phyloP scores from a whole-genome alignment of 1,140 invertebrate species.

The Neelides sp. region DNA sequence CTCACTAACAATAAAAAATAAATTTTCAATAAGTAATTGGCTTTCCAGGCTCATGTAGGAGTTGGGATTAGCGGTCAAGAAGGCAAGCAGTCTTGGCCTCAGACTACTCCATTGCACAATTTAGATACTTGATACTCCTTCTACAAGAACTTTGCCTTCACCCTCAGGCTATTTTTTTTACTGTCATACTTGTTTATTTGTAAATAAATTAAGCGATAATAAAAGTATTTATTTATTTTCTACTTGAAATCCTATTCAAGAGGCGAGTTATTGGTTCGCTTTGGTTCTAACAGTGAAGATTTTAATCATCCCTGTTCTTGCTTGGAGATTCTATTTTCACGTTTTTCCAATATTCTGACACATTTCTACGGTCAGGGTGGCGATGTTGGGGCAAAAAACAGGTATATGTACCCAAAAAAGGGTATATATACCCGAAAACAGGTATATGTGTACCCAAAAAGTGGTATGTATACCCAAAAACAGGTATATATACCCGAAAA shows the following conservation, averaged over 20 bases:
- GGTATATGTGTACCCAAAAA: no score
- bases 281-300: constrained; percentile 69
- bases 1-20: no score
- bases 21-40: background rate
- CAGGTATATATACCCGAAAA: no score
- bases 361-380: no score
- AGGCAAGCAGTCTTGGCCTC: constrained; percentile 96
- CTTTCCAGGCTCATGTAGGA: constrained; percentile 92
- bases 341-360: constrained; percentile 83
- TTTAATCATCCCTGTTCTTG: constrained; percentile 82
- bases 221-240: background rate
- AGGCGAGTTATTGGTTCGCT: constrained; percentile 94
- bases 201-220: background rate
- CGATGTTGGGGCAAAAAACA: no score
- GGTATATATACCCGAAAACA: no score
- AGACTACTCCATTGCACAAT: constrained; percentile 96
- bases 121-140: constrained; percentile 91
- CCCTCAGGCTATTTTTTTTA: constrained; percentile 81
- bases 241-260: constrained; percentile 44
- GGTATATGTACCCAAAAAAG: no score
- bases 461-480: no score
- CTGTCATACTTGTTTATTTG: background rate
- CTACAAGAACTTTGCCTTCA: constrained; percentile 99
- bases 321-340: constrained; percentile 83
- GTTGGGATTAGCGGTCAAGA: constrained; percentile 95